Evolutionary conservation across 2,888 invertebrate genomes (phyloP).

Genomic region (Nipponacmea schrenckii): DNA sequence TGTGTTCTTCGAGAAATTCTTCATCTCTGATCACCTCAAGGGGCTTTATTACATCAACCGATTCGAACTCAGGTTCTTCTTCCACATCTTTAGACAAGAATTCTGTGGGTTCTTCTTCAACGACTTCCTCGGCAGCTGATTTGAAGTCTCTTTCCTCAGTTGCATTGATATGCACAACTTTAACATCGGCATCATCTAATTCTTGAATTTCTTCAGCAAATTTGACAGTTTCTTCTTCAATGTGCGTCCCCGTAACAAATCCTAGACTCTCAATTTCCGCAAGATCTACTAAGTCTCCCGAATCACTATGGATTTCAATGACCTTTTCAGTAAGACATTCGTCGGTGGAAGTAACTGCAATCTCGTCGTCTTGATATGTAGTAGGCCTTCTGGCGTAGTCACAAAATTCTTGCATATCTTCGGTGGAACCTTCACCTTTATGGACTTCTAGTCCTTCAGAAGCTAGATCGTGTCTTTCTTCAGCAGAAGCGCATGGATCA

Average conservation of each 20-base stretch:
- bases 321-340: too few species aligned
- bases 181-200: conserved; percentile 35
- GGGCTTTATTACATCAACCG: conserved; percentile 7
- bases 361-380: too few species aligned
- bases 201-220: conserved; percentile 33
- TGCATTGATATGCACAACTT: conserved; percentile 31
- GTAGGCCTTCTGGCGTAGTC: too few species aligned
- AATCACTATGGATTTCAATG: too few species aligned
- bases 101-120: conserved; percentile 21
- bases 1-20: neutral
- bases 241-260: conserved; percentile 26
- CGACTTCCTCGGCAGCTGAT: conserved; percentile 21
- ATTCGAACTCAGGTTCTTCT: neutral
- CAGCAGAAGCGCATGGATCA: conserved; percentile 22
- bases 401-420: too few species aligned
- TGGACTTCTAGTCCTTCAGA: conserved; percentile 23
- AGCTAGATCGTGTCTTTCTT: conserved; percentile 30
- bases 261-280: too few species aligned
- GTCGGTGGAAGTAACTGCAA: too few species aligned
- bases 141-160: conserved; percentile 32
- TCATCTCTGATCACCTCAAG: neutral
- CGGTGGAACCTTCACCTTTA: conserved; percentile 12
- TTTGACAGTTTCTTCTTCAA: conserved; percentile 31
- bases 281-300: too few species aligned
- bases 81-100: too few species aligned